Conservation (phyloP, 2,888 invertebrate genomes). For the Zaprionus lineosus region DNA sequence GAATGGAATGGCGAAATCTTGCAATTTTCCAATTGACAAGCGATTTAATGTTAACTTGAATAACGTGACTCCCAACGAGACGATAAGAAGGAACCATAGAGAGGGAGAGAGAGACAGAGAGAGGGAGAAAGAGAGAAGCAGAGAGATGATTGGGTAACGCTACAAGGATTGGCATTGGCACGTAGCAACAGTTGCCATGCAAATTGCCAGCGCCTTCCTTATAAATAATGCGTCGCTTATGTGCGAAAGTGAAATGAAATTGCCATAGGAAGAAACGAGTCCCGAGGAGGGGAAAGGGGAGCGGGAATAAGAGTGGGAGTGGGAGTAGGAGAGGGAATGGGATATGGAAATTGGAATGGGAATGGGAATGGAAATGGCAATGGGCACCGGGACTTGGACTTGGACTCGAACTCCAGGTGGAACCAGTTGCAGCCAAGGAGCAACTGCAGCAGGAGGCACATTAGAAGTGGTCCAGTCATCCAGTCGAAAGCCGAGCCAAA, state of each 20-base stretch:
- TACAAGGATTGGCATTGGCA: constrained; percentile 28
- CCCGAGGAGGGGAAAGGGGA: too few species aligned
- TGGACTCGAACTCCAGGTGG: too few species aligned
- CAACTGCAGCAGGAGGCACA: constrained; percentile 25
- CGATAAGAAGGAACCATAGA: not conserved
- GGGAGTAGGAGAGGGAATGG: not conserved
- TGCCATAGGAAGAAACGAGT: too few species aligned
- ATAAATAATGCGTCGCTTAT: constrained; percentile 58
- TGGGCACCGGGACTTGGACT: not conserved
- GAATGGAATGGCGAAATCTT: constrained; percentile 1
- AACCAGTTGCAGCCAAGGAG: constrained; percentile 9
- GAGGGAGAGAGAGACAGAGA: not conserved
- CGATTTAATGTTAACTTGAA: constrained; percentile 40
- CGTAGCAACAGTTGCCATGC: constrained; percentile 62
- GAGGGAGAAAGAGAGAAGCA: not conserved
- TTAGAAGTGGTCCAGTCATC: constrained; percentile 49
- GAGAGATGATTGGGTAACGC: constrained; percentile 15
- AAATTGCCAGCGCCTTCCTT: constrained; percentile 62
- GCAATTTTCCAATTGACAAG: constrained; percentile 61
- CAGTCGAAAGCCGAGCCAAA: constrained; percentile 23
- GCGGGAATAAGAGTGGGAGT: too few species aligned
- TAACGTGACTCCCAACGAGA: constrained; percentile 32
- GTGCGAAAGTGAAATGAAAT: constrained; percentile 70
- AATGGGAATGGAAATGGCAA: too few species aligned
- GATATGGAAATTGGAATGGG: too few species aligned